Conservation (phyloP, 1,140 invertebrate genomes). For the Tachypleus tridentatus region DNA sequence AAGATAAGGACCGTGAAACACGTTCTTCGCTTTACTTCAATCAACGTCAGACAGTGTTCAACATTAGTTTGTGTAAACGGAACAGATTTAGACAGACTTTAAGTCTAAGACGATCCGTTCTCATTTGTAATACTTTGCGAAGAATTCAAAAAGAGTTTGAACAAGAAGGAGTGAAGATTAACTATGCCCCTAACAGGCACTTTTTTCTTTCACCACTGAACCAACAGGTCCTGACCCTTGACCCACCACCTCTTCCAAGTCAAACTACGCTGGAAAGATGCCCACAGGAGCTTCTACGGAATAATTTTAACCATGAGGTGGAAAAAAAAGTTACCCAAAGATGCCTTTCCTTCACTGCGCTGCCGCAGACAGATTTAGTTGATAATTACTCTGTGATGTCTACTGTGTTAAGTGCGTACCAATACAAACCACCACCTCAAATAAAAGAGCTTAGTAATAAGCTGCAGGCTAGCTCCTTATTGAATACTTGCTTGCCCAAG, state of each 20-base stretch:
- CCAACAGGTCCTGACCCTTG: neutral
- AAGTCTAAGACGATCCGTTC: conserved; percentile 75
- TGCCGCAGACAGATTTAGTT: too few relatives aligned
- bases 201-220: neutral
- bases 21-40: conserved; percentile 54
- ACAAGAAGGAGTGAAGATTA: conserved; percentile 45
- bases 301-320: too few relatives aligned
- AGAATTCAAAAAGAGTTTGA: conserved; percentile 83
- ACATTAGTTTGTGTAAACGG: conserved; percentile 84
- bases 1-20: conserved; percentile 14
- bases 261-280: neutral
- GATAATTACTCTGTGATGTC: too few relatives aligned
- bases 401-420: neutral
- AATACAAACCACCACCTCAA: neutral
- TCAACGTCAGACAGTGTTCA: conserved; percentile 72
- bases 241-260: conserved; percentile 4
- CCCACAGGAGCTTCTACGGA: neutral
- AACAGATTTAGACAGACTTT: conserved; percentile 77
- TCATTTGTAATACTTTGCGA: conserved; percentile 86
- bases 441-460: too few relatives aligned
- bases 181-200: neutral
- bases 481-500: too few relatives aligned
- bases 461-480: too few relatives aligned
- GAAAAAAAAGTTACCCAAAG: too few relatives aligned
- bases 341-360: too few relatives aligned